Conservation (phyloP, 2,113 vertebrate species). For the Furnarius figulus region DNA sequence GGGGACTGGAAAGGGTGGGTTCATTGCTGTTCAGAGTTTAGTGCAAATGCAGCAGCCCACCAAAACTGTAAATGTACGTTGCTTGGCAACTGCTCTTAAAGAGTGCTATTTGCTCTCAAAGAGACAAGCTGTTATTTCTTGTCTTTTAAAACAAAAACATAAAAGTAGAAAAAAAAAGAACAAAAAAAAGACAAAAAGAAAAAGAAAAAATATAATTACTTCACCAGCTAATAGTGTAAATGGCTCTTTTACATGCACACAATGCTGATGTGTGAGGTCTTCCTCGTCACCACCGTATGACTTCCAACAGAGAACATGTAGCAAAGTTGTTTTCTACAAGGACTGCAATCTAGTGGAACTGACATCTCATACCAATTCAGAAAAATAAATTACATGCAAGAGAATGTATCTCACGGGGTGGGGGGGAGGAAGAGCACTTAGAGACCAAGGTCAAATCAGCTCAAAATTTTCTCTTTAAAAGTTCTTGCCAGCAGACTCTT, state of each 20-base stretch:
- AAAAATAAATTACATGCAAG: conserved; percentile 28
- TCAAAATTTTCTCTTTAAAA: neutral
- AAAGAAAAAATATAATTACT: neutral
- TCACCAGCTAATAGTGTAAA: conserved; percentile 11
- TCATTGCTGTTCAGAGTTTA: conserved; percentile 54
- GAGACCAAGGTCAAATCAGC: neutral
- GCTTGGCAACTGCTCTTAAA: conserved; percentile 79
- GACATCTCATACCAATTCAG: neutral
- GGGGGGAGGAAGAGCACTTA: neutral
- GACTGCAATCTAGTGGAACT: neutral
- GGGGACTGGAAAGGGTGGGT: neutral
- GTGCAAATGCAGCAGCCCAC: conserved; percentile 66
- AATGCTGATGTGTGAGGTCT: neutral
- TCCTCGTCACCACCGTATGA: neutral
- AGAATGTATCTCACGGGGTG: neutral
- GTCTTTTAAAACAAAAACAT: conserved; percentile 73
- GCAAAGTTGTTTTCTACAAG: neutral
- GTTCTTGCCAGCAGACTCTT: neutral
- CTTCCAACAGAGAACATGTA: neutral
- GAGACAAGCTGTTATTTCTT: conserved; percentile 70
- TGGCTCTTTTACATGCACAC: neutral
- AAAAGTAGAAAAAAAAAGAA: neutral
- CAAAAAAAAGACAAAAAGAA: neutral
- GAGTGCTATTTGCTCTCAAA: conserved; percentile 74
- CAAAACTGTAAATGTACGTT: conserved; percentile 73